Base-by-base conservation (phyloP, 2,113 vertebrate genomes). In the Perccottus glenii region DNA sequence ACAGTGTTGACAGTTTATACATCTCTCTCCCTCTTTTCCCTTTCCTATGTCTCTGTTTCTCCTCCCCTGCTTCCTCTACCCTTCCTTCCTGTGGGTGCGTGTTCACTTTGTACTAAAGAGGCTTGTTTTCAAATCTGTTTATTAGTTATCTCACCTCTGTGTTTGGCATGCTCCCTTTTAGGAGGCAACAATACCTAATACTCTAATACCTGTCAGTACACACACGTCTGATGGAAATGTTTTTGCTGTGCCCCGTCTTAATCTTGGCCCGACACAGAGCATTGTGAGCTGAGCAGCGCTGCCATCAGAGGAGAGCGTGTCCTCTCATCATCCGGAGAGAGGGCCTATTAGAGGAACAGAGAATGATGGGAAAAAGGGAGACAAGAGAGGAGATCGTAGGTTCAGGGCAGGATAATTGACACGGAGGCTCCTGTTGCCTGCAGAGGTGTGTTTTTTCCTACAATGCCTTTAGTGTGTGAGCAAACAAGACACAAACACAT, bases 1-100 rank as follows among this genome's bases (percentile, higher is more conserved):
- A 93, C 89, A 91, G 88, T 91, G 91, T 92, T 93, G 92, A 93
- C 92, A 92, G 88, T 92, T 91, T 91, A 86, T 92, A 92, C 89
- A 89, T 92, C 86, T 92, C 88, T 91, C 84, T 86, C 66, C 66
- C 84, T 77, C 60, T 80, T 71, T 78, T 57, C 38, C 64, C 64
- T 61, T 74, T 58, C 69, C 79, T 60, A 62, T 81, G 67, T 82
- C 63, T 60, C 64, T 77, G 67, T 81, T 58, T 59, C 77, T 74
- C 58, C 63, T 47, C 45, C 70, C 77, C 70, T 0, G 46, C 49
- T 84, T 85, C 67, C 71, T 67, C 67, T 55, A 51, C 64, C 80
- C 79, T 66, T 74, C 68, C 70, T 61, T 78, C 75, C 77, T 78
- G 72, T 83, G 76, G 74, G 61, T 72, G 67, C 46, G 43, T 32